These are phyloP conservation scores for Callorhinus ursinus DNA, from an alignment of 2,113 vertebrate species.

Conservation along the genomic window DNA sequence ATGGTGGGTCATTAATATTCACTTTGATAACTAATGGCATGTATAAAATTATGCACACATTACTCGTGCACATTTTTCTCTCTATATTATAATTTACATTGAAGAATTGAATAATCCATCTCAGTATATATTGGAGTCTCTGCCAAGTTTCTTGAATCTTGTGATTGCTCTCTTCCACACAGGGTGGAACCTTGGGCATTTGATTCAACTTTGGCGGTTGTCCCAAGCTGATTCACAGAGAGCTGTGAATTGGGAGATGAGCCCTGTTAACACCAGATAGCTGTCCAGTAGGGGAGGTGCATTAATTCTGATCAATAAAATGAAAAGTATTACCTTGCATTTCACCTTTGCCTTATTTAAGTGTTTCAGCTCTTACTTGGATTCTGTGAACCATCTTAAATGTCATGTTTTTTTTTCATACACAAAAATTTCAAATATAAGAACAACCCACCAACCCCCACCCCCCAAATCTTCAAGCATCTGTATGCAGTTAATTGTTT, in stretches of 20 bases:
- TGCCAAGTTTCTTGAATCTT: background rate
- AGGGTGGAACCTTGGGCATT: fast-evolving
- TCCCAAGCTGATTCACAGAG: too few relatives aligned
- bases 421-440: background rate
- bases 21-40: background rate
- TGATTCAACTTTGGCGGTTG: background rate
- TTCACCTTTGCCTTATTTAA: background rate
- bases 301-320: background rate
- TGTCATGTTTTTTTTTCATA: background rate
- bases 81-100: background rate
- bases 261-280: background rate
- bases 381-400: background rate
- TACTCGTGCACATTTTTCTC: background rate
- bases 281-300: background rate
- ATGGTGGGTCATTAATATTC: background rate
- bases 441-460: background rate
- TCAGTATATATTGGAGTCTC: background rate
- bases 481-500: background rate
- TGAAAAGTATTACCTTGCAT: background rate
- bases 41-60: background rate
- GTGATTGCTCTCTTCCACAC: background rate
- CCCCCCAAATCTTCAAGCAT: background rate
- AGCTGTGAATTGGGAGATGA: background rate
- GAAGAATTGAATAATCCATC: too few relatives aligned
- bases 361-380: background rate